Percentiles rank a stretch among this genome's conserved stretches.
phyloP scores from a whole-genome alignment of 2,888 invertebrate species.

The Aricia artaxerxes region DNA sequence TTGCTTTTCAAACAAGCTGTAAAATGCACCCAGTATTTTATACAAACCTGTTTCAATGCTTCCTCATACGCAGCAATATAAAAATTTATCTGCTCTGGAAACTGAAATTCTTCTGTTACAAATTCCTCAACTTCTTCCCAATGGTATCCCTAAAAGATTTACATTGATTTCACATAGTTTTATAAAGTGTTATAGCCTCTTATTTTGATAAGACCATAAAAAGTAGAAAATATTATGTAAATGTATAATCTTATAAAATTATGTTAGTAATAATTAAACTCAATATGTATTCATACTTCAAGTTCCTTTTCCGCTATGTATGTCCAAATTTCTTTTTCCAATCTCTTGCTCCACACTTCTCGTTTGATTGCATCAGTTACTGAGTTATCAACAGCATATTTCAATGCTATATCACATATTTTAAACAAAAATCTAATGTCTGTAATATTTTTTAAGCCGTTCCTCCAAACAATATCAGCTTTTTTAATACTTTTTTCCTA shows the following conservation, averaged over 20 bases:
- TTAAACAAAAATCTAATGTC: slow-evolving; percentile 81
- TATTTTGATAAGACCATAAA: too few relatives aligned
- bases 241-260: too few relatives aligned
- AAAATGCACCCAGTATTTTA: not conserved
- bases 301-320: slow-evolving; percentile 70
- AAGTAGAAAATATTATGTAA: too few relatives aligned
- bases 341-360: slow-evolving; percentile 62
- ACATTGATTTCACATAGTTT: too few relatives aligned
- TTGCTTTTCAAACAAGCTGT: too few relatives aligned
- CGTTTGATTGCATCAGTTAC: slow-evolving; percentile 69
- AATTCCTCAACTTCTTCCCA: slow-evolving; percentile 66
- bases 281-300: slow-evolving; percentile 51
- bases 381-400: slow-evolving; percentile 79
- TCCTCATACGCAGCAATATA: slow-evolving; percentile 67
- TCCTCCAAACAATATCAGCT: slow-evolving; percentile 81
- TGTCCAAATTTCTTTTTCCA: slow-evolving; percentile 64
- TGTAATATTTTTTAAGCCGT: slow-evolving; percentile 79
- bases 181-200: too few relatives aligned
- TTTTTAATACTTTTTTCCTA: slow-evolving; percentile 76
- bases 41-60: slow-evolving; percentile 58
- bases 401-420: slow-evolving; percentile 79
- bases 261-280: too few relatives aligned
- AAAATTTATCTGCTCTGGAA: slow-evolving; percentile 58
- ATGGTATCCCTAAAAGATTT: slow-evolving; percentile 59
- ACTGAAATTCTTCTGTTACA: slow-evolving; percentile 52